Percentiles rank a stretch among this genome's conserved stretches.
Conservation (phyloP, 2,113 vertebrate species). For the Phrynosoma platyrhinos region DNA sequence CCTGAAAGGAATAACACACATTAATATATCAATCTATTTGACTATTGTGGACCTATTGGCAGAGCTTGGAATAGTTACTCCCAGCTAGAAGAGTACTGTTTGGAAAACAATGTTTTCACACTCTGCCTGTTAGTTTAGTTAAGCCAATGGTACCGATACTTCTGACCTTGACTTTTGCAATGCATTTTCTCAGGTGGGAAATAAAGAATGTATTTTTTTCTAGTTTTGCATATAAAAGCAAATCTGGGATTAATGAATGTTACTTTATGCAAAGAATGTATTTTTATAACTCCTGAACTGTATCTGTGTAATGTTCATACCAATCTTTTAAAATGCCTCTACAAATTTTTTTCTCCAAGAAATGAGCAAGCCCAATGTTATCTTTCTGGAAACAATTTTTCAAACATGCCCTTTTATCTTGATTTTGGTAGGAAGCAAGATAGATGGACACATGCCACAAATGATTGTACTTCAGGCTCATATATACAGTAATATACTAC, state of each 20-base stretch:
- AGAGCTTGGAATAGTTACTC: too few relatives aligned
- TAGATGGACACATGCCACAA: neutral
- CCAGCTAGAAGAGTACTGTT: too few relatives aligned
- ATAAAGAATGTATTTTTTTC: conserved; percentile 22
- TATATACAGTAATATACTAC: conserved; percentile 48
- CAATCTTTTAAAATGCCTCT: conserved; percentile 25
- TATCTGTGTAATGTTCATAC: neutral
- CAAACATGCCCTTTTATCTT: conserved; percentile 9
- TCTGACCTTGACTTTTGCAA: conserved; percentile 20
- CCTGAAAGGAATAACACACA: conserved; percentile 26
- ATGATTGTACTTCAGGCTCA: conserved; percentile 55
- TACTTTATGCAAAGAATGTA: conserved; percentile 24
- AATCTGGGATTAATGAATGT: conserved; percentile 35
- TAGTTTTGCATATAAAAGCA: conserved; percentile 22
- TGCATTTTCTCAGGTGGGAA: conserved; percentile 52
- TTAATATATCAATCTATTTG: conserved; percentile 55
- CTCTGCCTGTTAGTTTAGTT: conserved; percentile 44
- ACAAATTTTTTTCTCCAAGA: conserved; percentile 36
- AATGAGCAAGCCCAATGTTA: conserved; percentile 53
- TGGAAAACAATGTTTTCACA: too few relatives aligned
- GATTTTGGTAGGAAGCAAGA: conserved; percentile 1
- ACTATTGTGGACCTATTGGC: neutral
- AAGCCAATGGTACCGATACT: conserved; percentile 71
- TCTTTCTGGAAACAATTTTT: conserved; percentile 40
- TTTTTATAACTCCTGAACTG: neutral